Base-by-base conservation (phyloP, 1,140 invertebrate genomes). In the Pseudomyrmex pallidus region DNA sequence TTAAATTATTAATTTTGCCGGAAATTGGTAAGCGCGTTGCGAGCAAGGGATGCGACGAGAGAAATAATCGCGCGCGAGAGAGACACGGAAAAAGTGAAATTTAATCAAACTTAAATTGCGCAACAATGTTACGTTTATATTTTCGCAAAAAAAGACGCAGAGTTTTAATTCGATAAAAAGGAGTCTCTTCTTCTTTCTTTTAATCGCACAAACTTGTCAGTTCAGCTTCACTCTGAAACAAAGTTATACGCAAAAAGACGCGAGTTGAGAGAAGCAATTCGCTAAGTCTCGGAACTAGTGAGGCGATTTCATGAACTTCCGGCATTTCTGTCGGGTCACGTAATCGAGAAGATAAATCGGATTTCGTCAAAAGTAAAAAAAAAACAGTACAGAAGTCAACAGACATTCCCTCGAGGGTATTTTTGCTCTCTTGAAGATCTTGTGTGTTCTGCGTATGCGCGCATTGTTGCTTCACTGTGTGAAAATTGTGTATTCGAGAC, bases 301-400 rank as follows among this genome's bases (percentile, higher is more conserved):
- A 57, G 17, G 20, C 52, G 12, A 22, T 50, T 61, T 25, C 15
- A 0, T 3, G 20, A 72, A 72, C 44, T 72, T 80, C n/a, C 8
- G 15, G 35, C 44, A 22, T 12, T 44, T 80, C 56, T 7, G 5
- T 35, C 35, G 5, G 56, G 66, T 80, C 76, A 72, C 56, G 54
- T 72, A 80, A 20, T 72, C 22, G 12, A 59, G 66, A 13, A 80
- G 70, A 72, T 70, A 70, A 80, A 80, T 80, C 54, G 76, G 56
- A 80, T 80, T 80, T 80, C 12, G 15, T 7, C 50, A 17, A 17
- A 72, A 78, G 76, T 78, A 70, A 46, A 48, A 70, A 12, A 17
- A 64, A 70, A 35, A 80, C 22, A 70, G 20, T 15, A 20, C 15
- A 35, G 35, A 35, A 35, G 35, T 35, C 35, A 35, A 35, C 35